Conservation (phyloP, 2,888 invertebrate species). For the Anthoptus insignis region DNA sequence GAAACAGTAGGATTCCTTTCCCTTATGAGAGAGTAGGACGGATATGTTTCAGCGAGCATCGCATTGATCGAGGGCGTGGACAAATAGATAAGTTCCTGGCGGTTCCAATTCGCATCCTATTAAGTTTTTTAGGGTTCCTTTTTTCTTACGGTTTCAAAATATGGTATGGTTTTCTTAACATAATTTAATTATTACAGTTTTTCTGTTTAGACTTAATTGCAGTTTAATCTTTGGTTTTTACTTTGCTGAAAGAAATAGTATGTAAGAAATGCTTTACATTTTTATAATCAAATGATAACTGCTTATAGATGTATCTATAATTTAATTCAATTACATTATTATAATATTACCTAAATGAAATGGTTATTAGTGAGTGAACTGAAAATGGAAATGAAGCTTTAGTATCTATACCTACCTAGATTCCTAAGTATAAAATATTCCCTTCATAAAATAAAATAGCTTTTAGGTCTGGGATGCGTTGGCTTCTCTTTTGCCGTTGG, state of each 20-base stretch:
- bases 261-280: neutral
- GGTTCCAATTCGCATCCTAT: slow-evolving; percentile 64
- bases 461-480: no score
- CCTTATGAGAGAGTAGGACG: slow-evolving; percentile 56
- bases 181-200: neutral
- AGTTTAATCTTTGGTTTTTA: neutral
- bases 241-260: neutral
- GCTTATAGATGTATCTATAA: no score
- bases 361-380: no score
- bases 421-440: no score
- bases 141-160: slow-evolving; percentile 25
- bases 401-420: no score
- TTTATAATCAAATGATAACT: neutral
- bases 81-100: slow-evolving; percentile 73
- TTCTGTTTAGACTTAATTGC: neutral
- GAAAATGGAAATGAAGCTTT: no score
- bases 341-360: no score
- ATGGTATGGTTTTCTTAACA: slow-evolving; percentile 12
- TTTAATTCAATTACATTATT: no score
- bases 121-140: slow-evolving; percentile 58
- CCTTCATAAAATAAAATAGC: no score
- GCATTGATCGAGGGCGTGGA: slow-evolving; percentile 70
- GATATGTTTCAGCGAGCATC: slow-evolving; percentile 53
- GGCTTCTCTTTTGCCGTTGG: no score
- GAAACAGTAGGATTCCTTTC: slow-evolving; percentile 45